Base-by-base conservation (phyloP, 53 echinoderm and acorn worm species). In the Stichopus horrens region DNA sequence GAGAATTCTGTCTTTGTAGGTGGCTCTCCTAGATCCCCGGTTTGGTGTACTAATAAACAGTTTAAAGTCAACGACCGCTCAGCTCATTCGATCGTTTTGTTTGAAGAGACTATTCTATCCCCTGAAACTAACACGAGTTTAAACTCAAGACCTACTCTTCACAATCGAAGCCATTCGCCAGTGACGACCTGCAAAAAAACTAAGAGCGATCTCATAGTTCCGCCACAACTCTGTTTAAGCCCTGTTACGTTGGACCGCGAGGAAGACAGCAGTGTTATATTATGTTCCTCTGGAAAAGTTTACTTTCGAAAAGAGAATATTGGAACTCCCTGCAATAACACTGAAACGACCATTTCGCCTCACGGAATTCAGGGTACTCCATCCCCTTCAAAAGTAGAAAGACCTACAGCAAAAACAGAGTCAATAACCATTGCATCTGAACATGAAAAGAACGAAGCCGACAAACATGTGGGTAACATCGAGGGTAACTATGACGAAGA, bases 31-130 rank as follows among this genome's bases (percentile, higher is more conserved):
- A n/a, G 19, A 18, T 71, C 71, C 0, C 71, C 71, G 6, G 81
- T 54, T 81, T 85, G 85, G 85, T 85, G 16, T 52, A 37, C 85
- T 21, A 67, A 67, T 52, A 59, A 52, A 16, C 60, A 65, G 23
- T 11, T 85, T 52, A 52, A 53, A 16, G 18, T 7, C 37, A 85
- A 85, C 16, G 85, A 85, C 37, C 85, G 66, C 63, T 85, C 85
- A 19, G 85, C 85, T 66, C 85, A 85, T 7, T 85, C 85, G 4
- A 85, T 85, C 52, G 85, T 85, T 2, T 57, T 85, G 0, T 85
- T 85, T 7, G 85, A 85, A 37, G 85, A 85, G 52, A 65, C 85
- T 59, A 71, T 13, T 65, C 37, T 8, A 23, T 18, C 51, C 37
- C 7, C 58, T 18, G 23, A 81, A 6, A 21, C 22, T 21, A 81